A percentile compares a stretch with the other conserved stretches of the same genome.
Conservation (phyloP, 2,113 vertebrate genomes). For the Chascanopsetta lugubris region DNA sequence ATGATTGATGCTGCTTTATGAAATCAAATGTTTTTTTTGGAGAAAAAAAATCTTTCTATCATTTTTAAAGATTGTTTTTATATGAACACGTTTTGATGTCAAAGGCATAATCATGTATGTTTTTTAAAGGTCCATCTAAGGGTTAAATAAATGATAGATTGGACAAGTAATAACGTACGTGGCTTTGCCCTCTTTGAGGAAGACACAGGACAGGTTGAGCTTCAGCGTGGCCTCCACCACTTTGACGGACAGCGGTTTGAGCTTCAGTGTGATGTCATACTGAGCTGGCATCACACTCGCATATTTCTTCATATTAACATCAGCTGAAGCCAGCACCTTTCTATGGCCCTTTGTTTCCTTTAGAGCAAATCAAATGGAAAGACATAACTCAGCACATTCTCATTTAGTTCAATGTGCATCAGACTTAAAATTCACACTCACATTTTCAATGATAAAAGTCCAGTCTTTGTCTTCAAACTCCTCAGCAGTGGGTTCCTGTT, state of each 20-base stretch:
- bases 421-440: too few species aligned
- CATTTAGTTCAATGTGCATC: too few species aligned
- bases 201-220: constrained; percentile 86
- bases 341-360: constrained; percentile 88
- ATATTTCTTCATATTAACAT: constrained; percentile 87
- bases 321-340: constrained; percentile 86
- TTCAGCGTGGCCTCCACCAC: constrained; percentile 87
- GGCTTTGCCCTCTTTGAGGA: constrained; percentile 90
- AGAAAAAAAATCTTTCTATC: too few species aligned
- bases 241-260: constrained; percentile 90
- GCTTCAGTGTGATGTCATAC: constrained; percentile 78
- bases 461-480: constrained; percentile 93
- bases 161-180: constrained; percentile 81
- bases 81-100: too few species aligned
- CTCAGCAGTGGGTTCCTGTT: constrained; percentile 87
- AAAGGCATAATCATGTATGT: too few species aligned
- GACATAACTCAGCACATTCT: background rate
- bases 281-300: constrained; percentile 81
- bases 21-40: too few species aligned
- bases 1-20: too few species aligned
- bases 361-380: background rate
- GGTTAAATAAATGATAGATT: background rate
- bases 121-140: background rate
- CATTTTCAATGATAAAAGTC: constrained; percentile 91
- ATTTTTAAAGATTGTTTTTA: too few species aligned